A percentile compares a stretch with the other conserved stretches of the same genome.
phyloP scores from a whole-genome alignment of 2,113 vertebrate species.

The Elanoides forficatus region DNA sequence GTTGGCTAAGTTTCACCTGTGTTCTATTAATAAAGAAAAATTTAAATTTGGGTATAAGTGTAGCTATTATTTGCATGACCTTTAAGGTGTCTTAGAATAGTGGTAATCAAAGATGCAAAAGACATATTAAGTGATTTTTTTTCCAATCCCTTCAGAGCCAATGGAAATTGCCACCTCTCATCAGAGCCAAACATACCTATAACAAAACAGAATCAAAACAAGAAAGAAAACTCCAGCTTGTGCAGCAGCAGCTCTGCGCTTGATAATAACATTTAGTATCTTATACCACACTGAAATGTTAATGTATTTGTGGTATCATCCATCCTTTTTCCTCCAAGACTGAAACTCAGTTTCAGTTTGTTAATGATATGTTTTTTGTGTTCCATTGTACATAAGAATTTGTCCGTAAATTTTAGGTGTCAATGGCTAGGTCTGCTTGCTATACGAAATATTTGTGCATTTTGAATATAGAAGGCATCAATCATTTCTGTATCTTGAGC shows the following conservation, averaged over 20 bases:
- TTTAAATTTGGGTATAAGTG: not conserved
- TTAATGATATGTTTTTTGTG: too few species aligned
- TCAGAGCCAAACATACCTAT: not conserved
- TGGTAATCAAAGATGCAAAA: not conserved
- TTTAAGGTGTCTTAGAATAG: not conserved
- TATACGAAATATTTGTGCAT: too few species aligned
- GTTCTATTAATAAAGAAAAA: not conserved
- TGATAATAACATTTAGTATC: not conserved
- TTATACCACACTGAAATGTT: not conserved
- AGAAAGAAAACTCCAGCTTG: not conserved
- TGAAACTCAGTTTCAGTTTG: not conserved
- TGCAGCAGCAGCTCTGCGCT: not conserved
- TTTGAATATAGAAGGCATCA: too few species aligned
- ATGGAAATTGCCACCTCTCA: not conserved
- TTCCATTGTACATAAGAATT: too few species aligned
- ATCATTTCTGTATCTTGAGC: too few species aligned
- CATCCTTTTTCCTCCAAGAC: not conserved
- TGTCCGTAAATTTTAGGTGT: too few species aligned
- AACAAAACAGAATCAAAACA: not conserved
- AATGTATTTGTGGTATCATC: not conserved
- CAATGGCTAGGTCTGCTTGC: too few species aligned
- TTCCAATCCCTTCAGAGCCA: not conserved
- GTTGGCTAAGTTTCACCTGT: not conserved
- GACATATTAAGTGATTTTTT: not conserved
- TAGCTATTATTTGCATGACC: not conserved